These are phyloP conservation scores for Tringa solitaria DNA, from an alignment of 2,113 vertebrate species.

Conservation along the genomic window DNA sequence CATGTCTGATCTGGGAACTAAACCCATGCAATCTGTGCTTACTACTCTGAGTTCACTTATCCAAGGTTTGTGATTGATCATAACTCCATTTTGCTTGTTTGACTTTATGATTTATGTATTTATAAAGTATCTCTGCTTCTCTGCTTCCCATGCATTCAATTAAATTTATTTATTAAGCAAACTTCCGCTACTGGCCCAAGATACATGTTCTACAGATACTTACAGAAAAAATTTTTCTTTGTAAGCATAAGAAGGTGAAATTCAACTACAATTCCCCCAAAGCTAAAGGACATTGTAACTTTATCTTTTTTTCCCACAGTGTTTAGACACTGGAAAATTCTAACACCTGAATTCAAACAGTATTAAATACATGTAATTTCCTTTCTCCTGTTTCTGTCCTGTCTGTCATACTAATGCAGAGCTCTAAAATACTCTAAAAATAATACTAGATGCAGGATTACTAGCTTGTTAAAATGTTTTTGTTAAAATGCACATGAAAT, in stretches of 20 bases:
- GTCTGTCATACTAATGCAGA: not conserved
- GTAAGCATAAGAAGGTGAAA: not conserved
- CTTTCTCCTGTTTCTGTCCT: not conserved
- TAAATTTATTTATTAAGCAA: not conserved
- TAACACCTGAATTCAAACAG: not conserved
- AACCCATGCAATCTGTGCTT: not conserved
- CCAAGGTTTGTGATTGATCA: not conserved
- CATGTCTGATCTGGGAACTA: not conserved
- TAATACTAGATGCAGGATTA: not conserved
- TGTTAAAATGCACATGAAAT: not conserved
- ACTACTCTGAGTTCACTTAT: not conserved
- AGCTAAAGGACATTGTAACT: not conserved
- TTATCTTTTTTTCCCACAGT: rapidly evolving
- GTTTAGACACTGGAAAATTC: not conserved
- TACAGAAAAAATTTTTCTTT: not conserved
- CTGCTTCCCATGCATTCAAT: not conserved
- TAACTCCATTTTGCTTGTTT: not conserved
- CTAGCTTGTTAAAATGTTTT: not conserved
- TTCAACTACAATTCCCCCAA: not conserved
- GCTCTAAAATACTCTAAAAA: not conserved
- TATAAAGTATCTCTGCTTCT: constrained; percentile 6
- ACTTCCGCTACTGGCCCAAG: not conserved
- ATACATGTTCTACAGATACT: not conserved
- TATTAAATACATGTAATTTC: not conserved
- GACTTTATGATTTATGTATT: constrained; percentile 11